phyloP scores from a whole-genome alignment of 2,113 vertebrate species.

The Ibidorhyncha struthersii region DNA sequence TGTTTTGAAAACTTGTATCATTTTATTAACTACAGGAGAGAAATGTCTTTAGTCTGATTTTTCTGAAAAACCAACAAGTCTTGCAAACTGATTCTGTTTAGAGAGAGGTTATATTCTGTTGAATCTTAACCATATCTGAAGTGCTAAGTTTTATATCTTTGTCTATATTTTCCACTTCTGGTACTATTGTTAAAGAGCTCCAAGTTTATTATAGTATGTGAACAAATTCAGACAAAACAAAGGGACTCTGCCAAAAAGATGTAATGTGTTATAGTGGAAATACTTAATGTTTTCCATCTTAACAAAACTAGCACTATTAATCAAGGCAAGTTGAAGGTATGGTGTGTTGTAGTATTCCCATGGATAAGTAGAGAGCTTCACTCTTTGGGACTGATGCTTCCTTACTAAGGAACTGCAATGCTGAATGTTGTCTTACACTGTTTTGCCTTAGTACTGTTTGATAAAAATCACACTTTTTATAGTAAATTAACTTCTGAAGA shows the following conservation, averaged over 20 bases:
- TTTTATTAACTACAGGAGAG: neutral
- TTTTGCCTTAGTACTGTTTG: neutral
- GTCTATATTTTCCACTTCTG: neutral
- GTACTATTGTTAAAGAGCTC: neutral
- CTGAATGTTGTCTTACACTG: neutral
- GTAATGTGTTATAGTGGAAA: neutral
- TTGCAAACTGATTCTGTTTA: neutral
- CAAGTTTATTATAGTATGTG: neutral
- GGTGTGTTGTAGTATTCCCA: neutral
- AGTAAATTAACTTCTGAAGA: neutral
- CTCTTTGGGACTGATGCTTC: neutral
- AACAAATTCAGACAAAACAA: neutral
- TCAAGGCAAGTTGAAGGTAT: neutral
- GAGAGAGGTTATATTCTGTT: neutral
- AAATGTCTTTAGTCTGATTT: neutral
- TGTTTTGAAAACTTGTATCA: neutral
- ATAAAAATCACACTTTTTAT: neutral
- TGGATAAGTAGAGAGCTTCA: neutral
- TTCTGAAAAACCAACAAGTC: neutral
- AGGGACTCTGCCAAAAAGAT: neutral
- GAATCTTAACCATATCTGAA: neutral
- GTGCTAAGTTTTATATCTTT: neutral
- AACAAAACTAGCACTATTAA: neutral
- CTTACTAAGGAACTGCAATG: neutral
- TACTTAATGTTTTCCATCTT: rapidly evolving